A percentile compares a stretch with the other conserved stretches of the same genome.
Evolutionary conservation across 1,140 invertebrate species (phyloP).

Genomic region (Drosophila suzukii): DNA sequence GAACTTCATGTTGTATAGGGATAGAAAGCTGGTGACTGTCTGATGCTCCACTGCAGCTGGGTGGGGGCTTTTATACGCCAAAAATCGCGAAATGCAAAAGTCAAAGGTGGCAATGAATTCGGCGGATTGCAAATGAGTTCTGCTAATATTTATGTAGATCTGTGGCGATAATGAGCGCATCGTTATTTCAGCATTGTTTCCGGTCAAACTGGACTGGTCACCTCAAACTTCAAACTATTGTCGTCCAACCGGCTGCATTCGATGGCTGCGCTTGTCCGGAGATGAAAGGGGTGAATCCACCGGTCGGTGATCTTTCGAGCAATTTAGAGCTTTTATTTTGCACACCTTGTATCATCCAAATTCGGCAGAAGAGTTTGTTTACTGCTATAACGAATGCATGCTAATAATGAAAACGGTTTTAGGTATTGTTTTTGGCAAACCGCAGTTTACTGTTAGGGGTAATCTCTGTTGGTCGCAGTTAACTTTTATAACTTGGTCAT

Average conservation of each 20-base stretch:
- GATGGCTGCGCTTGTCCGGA: neutral
- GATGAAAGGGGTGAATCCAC: conserved; percentile 7
- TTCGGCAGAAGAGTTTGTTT: conserved; percentile 1
- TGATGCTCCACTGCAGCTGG: conserved; percentile 53
- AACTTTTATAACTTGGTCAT: no score
- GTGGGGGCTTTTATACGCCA: conserved; percentile 44
- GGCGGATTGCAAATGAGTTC: conserved; percentile 21
- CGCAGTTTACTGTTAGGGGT: neutral
- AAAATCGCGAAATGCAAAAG: conserved; percentile 32
- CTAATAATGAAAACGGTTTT: neutral
- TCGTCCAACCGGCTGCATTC: conserved; percentile 17
- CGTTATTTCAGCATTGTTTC: conserved; percentile 48
- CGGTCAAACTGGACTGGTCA: conserved; percentile 42
- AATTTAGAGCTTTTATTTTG: neutral
- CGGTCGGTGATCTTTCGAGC: conserved; percentile 33
- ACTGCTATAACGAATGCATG: neutral
- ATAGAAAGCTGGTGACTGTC: conserved; percentile 43
- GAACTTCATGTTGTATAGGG: conserved; percentile 68
- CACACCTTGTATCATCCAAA: neutral
- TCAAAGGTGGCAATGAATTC: conserved; percentile 41
- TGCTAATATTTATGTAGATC: conserved; percentile 47
- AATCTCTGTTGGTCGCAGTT: neutral
- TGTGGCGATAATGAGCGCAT: conserved; percentile 32
- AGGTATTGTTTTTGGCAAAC: neutral
- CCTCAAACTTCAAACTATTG: conserved; percentile 46